Evolutionary conservation across 2,797 vertebrate genomes (phyloP).

Genomic region (Enteromius thamalakanensis): DNA sequence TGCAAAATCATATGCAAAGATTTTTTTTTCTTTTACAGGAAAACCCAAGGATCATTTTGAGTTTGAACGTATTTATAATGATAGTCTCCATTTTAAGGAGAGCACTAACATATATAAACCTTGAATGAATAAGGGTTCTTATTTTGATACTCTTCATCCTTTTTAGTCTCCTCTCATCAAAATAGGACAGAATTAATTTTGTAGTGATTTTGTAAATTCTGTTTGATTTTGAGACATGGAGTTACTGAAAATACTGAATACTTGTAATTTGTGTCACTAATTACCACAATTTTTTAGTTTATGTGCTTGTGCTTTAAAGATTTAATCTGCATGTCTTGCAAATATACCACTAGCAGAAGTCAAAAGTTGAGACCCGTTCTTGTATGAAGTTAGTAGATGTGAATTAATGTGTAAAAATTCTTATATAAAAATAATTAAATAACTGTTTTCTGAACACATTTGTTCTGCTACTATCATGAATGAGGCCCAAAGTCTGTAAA

Average conservation of each 20-base stretch:
- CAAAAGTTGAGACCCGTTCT: not conserved
- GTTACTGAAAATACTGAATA: not conserved
- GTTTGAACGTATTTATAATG: constrained; percentile 4
- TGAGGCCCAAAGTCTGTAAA: not conserved
- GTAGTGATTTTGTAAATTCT: constrained; percentile 29
- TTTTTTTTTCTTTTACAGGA: constrained; percentile 30
- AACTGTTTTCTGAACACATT: not conserved
- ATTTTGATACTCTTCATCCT: not conserved
- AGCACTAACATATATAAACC: constrained; percentile 21
- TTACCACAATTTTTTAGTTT: not conserved
- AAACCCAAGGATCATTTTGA: not conserved
- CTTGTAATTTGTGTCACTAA: not conserved
- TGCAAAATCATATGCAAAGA: constrained; percentile 48
- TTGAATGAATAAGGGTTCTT: not conserved
- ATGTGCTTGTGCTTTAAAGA: not conserved
- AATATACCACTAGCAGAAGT: not conserved
- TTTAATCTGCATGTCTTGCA: not conserved
- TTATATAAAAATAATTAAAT: not conserved
- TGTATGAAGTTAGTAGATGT: not conserved
- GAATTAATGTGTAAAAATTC: not conserved
- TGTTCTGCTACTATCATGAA: not conserved
- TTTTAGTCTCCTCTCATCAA: not conserved
- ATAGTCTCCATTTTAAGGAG: constrained; percentile 58
- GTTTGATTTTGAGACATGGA: not conserved
- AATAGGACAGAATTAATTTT: not conserved